Base-by-base conservation (phyloP, 2,113 vertebrate genomes). In the Tachysurus vachellii region DNA sequence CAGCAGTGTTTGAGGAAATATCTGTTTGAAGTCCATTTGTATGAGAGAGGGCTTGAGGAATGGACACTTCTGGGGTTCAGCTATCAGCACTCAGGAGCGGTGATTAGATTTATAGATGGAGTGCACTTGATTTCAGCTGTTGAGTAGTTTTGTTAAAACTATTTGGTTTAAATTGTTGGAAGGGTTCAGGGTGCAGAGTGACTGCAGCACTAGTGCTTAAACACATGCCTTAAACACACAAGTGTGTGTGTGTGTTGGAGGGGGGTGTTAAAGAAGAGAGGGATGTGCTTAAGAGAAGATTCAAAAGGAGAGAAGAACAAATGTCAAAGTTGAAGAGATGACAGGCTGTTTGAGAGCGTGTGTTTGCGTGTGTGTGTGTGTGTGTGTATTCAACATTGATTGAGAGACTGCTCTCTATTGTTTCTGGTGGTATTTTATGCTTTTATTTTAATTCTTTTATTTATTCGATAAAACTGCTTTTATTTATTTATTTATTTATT, bases 1-100 rank as follows among this genome's bases (percentile, higher is more conserved):
- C 91, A 92, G 94, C 92, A 92, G 93, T 91, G 70, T 93, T 31
- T 88, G 86, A 90, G 92, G 91, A 77, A 62, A 82, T 16, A 21
- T 56, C 42, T 73, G 64, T 82, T 56, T 19, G 23, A 53, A 82
- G 85, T 61, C 47, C 75, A 54, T n/a, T 16, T 62, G 53, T 80
- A 44, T 57, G 54, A 70, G 42, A 44, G 31, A n/a, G 62, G 31
- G n/a, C 26, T 64, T 44, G 5, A 56, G n/a, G 64, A 83, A 54
- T n/a, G 23, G 80, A 64, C 71, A 11, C 57, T 83, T 87, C 16
- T 73, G 36, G 64, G 73, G 64, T 42, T 79, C 61, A 50, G n/a
- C 75, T 12, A 42, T 86, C 84, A 79, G 62, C 26, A 23, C 86
- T 83, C 70, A 28, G 70, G 16, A 26, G 44, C 54, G 47, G 56